A percentile compares a stretch with the other conserved stretches of the same genome.
Evolutionary conservation across 2,888 invertebrate species (phyloP).

Genomic region (Trachelus iudaicus): DNA sequence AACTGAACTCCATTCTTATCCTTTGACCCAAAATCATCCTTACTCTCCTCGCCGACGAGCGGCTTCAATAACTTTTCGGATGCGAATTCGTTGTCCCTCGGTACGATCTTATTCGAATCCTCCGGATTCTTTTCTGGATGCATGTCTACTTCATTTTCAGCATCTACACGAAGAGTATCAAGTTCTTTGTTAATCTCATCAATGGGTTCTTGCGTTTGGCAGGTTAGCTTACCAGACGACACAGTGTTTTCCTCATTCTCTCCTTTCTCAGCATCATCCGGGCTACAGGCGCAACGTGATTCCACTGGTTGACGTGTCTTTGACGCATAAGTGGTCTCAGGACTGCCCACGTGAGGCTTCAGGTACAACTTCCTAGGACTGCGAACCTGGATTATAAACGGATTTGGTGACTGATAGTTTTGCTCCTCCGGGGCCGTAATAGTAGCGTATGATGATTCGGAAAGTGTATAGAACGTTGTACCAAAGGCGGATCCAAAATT

Average conservation of each 20-base stretch:
- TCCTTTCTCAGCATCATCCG: neutral
- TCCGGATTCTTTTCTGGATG: neutral
- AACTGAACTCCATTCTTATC: neutral
- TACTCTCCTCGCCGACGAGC: neutral
- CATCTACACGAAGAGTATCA: slow-evolving; percentile 9
- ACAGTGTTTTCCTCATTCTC: neutral
- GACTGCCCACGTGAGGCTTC: slow-evolving; percentile 49
- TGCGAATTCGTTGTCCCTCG: too few relatives aligned
- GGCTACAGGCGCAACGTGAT: neutral
- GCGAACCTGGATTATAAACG: slow-evolving; percentile 40
- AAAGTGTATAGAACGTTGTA: slow-evolving; percentile 13
- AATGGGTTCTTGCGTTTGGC: neutral
- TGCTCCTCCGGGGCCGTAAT: neutral
- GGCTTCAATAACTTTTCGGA: neutral
- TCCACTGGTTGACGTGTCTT: neutral
- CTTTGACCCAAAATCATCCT: neutral
- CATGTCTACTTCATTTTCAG: neutral
- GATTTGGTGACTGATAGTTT: slow-evolving; percentile 47
- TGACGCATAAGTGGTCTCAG: slow-evolving; percentile 40
- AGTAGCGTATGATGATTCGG: neutral
- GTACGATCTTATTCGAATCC: neutral
- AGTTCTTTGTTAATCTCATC: slow-evolving; percentile 47
- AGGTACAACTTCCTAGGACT: slow-evolving; percentile 48
- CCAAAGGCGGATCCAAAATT: neutral
- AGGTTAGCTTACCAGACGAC: neutral